Conservation (phyloP, 2,797 vertebrate genomes). For the Tokudaia tokunoshimensis region DNA sequence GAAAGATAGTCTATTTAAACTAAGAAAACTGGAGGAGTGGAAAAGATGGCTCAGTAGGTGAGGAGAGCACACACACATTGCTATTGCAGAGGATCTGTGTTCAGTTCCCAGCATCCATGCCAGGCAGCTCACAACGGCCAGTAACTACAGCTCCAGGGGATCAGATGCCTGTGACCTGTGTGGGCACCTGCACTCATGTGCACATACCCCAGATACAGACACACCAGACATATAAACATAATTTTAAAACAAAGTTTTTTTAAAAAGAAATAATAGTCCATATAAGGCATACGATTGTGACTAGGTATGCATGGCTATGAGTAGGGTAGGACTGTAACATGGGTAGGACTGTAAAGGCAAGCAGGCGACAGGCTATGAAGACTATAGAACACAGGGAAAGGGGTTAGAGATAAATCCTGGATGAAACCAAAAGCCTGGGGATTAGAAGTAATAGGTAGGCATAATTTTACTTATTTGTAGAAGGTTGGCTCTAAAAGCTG, state of each 20-base stretch:
- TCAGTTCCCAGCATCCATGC: background rate
- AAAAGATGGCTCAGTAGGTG: background rate
- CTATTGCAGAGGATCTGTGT: background rate
- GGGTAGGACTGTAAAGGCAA: background rate
- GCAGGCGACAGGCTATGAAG: background rate
- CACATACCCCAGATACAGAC: background rate
- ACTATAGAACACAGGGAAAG: background rate
- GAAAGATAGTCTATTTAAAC: background rate
- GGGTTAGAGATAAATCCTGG: background rate
- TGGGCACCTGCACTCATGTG: background rate
- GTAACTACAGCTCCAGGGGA: background rate
- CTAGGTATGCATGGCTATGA: no score
- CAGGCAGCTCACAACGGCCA: background rate
- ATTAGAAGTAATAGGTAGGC: background rate
- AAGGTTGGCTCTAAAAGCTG: slow-evolving; percentile 10
- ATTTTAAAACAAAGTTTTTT: background rate
- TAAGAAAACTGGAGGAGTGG: background rate
- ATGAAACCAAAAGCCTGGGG: background rate
- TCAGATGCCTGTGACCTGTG: background rate
- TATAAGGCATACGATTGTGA: background rate
- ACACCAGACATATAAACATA: background rate
- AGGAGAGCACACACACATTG: background rate
- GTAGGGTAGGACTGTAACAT: no score
- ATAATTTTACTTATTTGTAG: slow-evolving; percentile 5
- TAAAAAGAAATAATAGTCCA: background rate